A percentile compares a stretch with the other conserved stretches of the same genome.
Conservation (phyloP, 1,140 invertebrate species). For the Drosophila ambigua region DNA sequence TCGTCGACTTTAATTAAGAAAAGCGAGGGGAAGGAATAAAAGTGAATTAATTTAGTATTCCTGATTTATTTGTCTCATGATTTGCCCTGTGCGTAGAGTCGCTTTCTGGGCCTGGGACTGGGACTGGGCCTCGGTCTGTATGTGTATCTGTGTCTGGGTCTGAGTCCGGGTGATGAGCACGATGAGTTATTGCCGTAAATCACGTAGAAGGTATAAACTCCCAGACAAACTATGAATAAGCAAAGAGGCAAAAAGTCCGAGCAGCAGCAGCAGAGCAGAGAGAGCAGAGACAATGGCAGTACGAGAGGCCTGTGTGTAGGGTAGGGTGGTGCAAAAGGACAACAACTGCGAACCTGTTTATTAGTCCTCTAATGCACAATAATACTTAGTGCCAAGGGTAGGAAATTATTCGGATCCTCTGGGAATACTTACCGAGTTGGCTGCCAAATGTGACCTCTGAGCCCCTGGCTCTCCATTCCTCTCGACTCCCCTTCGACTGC, state of each 20-base stretch:
- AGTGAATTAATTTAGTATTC: conserved; percentile 74
- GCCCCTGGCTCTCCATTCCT: conserved; percentile 25
- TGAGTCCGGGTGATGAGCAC: conserved; percentile 11
- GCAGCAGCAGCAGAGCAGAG: background rate
- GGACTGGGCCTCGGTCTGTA: background rate
- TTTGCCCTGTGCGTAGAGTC: conserved; percentile 45
- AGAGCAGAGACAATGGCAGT: background rate
- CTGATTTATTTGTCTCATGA: conserved; percentile 80
- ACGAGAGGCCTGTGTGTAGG: background rate
- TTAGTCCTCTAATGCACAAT: conserved; percentile 82
- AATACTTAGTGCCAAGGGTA: conserved; percentile 81
- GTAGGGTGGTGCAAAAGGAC: background rate
- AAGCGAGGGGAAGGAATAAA: conserved; percentile 22
- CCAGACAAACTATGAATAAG: conserved; percentile 71
- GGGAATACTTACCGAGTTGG: conserved; percentile 74
- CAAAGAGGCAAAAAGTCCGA: conserved; percentile 9
- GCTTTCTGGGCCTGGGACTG: too few relatives aligned
- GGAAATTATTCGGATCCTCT: conserved; percentile 70
- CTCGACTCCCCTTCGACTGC: conserved; percentile 4
- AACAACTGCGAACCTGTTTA: conserved; percentile 75
- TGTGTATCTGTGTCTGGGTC: too few relatives aligned
- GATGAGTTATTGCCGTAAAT: conserved; percentile 80
- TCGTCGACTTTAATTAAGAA: conserved; percentile 66
- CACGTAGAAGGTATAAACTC: conserved; percentile 75
- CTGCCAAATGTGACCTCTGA: conserved; percentile 79